Evolutionary conservation across 2,888 invertebrate genomes (phyloP).

Genomic region (Apeira syringaria): DNA sequence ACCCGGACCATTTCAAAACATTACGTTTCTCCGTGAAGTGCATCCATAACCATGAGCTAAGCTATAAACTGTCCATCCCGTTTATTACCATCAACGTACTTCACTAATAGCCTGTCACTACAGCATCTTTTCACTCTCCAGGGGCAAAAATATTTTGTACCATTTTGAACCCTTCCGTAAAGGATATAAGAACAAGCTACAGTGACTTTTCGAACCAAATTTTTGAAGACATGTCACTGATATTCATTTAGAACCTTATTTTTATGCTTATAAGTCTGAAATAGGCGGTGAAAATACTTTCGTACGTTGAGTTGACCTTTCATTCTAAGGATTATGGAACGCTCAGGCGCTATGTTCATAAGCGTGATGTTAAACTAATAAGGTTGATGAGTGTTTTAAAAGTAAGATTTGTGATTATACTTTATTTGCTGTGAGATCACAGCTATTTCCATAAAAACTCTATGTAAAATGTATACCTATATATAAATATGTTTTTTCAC

Average conservation of each 20-base stretch:
- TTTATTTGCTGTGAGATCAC: too few relatives aligned
- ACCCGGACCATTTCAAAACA: slow-evolving; percentile 4
- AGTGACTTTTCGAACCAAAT: not conserved
- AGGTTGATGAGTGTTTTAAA: not conserved
- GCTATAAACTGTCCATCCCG: slow-evolving; percentile 17
- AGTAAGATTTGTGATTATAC: too few relatives aligned
- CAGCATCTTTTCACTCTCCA: slow-evolving; percentile 6
- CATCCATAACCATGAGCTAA: slow-evolving; percentile 17
- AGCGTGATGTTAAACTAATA: not conserved
- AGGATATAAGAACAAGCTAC: slow-evolving; percentile 1
- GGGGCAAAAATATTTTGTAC: not conserved
- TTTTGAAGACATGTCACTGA: not conserved
- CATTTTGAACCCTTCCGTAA: slow-evolving; percentile 1
- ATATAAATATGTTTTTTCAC: too few relatives aligned
- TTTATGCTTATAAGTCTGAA: not conserved
- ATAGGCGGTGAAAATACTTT: not conserved
- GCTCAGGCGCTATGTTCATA: not conserved
- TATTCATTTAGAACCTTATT: slow-evolving; percentile 1
- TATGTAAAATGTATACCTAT: too few relatives aligned
- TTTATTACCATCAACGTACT: slow-evolving; percentile 19
- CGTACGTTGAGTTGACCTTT: slow-evolving; percentile 1
- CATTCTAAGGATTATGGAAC: not conserved
- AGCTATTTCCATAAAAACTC: too few relatives aligned
- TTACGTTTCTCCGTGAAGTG: slow-evolving; percentile 5
- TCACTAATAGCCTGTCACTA: slow-evolving; percentile 20